Percentiles rank a stretch among this genome's conserved stretches.
These are phyloP conservation scores for Corydoras sp. DNA, from an alignment of 2,113 vertebrate genomes.

Conservation along the genomic window DNA sequence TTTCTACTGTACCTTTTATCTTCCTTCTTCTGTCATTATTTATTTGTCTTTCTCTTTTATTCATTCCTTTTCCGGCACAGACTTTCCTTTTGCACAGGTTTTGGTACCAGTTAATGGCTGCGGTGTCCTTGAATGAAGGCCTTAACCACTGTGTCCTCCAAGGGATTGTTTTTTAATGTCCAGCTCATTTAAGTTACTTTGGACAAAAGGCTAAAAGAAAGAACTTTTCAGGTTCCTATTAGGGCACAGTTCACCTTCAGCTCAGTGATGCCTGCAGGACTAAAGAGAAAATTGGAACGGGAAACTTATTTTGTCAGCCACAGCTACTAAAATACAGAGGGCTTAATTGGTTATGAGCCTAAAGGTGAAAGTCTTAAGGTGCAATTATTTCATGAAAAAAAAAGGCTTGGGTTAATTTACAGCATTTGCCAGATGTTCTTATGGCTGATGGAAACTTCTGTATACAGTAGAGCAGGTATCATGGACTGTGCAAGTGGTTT, in stretches of 20 bases:
- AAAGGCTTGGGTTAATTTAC: too few species aligned
- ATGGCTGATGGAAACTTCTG: too few species aligned
- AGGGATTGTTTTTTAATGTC: neutral
- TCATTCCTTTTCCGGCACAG: too few species aligned
- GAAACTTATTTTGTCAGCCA: conserved; percentile 8
- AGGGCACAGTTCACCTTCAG: conserved; percentile 3
- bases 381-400: conserved; percentile 2
- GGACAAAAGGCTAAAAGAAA: neutral
- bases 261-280: conserved; percentile 12
- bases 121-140: conserved; percentile 21
- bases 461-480: too few species aligned
- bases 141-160: conserved; percentile 18
- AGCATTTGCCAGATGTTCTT: too few species aligned
- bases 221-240: neutral
- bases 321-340: neutral
- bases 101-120: neutral
- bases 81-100: neutral
- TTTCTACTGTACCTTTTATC: too few species aligned
- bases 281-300: conserved; percentile 9
- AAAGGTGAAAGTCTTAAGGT: neutral
- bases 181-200: conserved; percentile 10
- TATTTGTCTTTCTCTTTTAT: too few species aligned
- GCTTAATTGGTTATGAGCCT: neutral
- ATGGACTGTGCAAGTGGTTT: too few species aligned
- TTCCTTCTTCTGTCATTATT: too few species aligned